A percentile compares a stretch with the other conserved stretches of the same genome.
phyloP scores from a whole-genome alignment of 1,140 invertebrate species.

The Nylanderia fulva region DNA sequence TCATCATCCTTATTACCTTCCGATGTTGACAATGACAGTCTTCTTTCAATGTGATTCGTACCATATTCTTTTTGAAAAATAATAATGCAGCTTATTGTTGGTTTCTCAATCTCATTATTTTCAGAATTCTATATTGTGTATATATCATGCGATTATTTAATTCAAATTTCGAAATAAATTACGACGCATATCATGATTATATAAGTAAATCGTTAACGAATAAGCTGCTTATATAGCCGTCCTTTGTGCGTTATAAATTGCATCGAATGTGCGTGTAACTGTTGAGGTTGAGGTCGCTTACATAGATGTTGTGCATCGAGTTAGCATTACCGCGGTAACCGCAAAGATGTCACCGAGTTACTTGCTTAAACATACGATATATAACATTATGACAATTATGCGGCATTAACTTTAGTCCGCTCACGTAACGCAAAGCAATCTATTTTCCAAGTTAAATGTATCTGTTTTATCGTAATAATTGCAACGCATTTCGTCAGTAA shows the following conservation, averaged over 20 bases:
- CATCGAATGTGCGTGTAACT: constrained; percentile 3
- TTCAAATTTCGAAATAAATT: constrained; percentile 4
- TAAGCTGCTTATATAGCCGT: background rate
- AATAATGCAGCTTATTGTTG: background rate
- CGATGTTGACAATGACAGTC: no score
- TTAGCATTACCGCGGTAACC: constrained; percentile 60
- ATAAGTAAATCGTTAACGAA: background rate
- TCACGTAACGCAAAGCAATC: constrained; percentile 21
- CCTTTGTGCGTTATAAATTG: background rate
- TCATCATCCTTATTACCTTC: no score
- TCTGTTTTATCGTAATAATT: constrained; percentile 26
- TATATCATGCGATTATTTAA: background rate
- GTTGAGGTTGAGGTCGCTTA: constrained; percentile 52
- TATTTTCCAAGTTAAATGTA: constrained; percentile 58
- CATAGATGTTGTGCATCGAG: constrained; percentile 25
- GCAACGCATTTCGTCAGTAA: background rate
- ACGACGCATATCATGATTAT: background rate
- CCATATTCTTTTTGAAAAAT: no score
- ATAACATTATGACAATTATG: constrained; percentile 56
- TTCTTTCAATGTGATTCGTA: no score
- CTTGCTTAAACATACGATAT: constrained; percentile 54
- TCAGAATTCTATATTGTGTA: background rate
- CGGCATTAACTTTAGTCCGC: constrained; percentile 29
- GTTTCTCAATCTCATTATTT: background rate
- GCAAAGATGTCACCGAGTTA: constrained; percentile 70